These are phyloP conservation scores for Stramonita haemastoma DNA, from an alignment of 2,888 invertebrate species.

Conservation along the genomic window DNA sequence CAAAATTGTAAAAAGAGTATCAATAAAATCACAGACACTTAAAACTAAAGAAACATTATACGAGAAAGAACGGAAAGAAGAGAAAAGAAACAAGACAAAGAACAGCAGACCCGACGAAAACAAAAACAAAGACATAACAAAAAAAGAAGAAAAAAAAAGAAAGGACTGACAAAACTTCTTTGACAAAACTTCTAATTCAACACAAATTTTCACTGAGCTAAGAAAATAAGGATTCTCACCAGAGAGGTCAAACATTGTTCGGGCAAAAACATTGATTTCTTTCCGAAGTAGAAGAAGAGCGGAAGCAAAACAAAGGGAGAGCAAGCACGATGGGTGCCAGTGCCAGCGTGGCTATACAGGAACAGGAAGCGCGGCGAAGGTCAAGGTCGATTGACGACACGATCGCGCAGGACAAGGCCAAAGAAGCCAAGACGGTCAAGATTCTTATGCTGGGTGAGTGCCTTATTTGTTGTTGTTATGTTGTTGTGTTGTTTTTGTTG, in stretches of 20 bases:
- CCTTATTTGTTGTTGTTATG: neutral
- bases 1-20: too few relatives aligned
- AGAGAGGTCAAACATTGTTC: too few relatives aligned
- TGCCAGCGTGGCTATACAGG: conserved; percentile 46
- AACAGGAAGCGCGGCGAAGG: conserved; percentile 48
- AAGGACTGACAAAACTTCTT: too few relatives aligned
- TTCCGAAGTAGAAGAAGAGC: neutral
- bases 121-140: too few relatives aligned
- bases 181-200: neutral
- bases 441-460: conserved; percentile 50
- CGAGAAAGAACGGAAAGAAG: too few relatives aligned
- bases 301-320: neutral
- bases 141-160: too few relatives aligned
- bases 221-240: neutral
- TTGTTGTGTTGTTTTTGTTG: neutral
- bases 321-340: conserved; percentile 43
- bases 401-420: conserved; percentile 44
- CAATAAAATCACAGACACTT: too few relatives aligned
- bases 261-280: neutral
- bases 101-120: too few relatives aligned
- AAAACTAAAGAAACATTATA: too few relatives aligned
- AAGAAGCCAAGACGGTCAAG: conserved; percentile 44
- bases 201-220: neutral
- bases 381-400: conserved; percentile 50
- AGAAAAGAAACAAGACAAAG: too few relatives aligned